Evolutionary conservation across 2,113 vertebrate genomes (phyloP), one percentile per base, ranked within the genome.

Genomic region (Paramormyrops kingsleyae): DNA sequence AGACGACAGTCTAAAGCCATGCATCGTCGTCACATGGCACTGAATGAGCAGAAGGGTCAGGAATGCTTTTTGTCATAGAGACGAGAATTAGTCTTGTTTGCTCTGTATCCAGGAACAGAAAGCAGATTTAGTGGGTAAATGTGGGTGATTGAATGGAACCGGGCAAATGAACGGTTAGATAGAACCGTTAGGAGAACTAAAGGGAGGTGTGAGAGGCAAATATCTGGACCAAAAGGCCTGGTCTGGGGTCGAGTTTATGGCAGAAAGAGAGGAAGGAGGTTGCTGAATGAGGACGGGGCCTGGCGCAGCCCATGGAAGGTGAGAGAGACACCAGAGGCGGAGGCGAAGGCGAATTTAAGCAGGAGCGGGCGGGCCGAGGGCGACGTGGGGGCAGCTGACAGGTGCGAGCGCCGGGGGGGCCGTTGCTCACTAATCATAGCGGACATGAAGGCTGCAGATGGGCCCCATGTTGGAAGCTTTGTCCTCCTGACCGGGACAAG

Each of bases 371-470:
- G 21, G 5, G 9, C n/a, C 13, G 21, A 84, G 15, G 80, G 24
- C 1, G 27, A 46, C 15, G 53, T 44, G 39, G 39, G 35, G 4
- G 80, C 49, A 77, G 59, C 49, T 90, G 89, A 87, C 85, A 90
- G 85, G 62, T 49, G 39, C n/a, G 27, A 87, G 44, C 31, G 49
- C 49, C 35, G 42, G 52, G 42, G 42, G 47, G 15, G 39, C 31
- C 19, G 19, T 21, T 24, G 17, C 59, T 53, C 66, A 13, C 85
- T 77, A 87, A 77, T 77, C 27, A 87, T 24, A 80, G 31, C 27
- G 27, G 89, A 87, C 59, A 46, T 44, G 39, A 85, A 49, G 85
- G 27, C 47, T 62, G 19, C 85, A 90, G 89, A 87, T 90, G 89
- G 89, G 44, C 10, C 9, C 12, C 47, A 13, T 8, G 15, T 12